These are phyloP conservation scores for Aleiodes testaceus DNA, from an alignment of 2,888 invertebrate genomes.

Conservation along the genomic window DNA sequence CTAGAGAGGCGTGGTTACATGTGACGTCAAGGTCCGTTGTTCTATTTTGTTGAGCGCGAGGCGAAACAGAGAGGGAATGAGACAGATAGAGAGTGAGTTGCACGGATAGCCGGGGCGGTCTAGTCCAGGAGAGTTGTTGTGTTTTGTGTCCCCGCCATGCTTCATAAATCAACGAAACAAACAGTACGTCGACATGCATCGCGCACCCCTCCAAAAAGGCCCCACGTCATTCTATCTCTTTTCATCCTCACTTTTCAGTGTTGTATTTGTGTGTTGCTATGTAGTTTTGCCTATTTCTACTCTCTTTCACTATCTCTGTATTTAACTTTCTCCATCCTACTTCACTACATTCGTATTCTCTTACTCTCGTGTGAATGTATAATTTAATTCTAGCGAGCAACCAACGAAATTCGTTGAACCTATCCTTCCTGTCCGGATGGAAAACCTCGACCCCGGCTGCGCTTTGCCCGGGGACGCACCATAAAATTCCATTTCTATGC, in stretches of 20 bases:
- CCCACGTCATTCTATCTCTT: not conserved
- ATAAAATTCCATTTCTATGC: slow-evolving; percentile 27
- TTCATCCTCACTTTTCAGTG: not conserved
- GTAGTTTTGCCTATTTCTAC: slow-evolving; percentile 10
- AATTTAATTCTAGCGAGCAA: slow-evolving; percentile 59
- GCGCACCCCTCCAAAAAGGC: slow-evolving; percentile 41
- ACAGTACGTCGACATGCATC: slow-evolving; percentile 65
- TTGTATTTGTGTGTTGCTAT: slow-evolving; percentile 20
- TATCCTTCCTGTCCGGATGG: slow-evolving; percentile 39
- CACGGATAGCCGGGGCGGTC: slow-evolving; percentile 27
- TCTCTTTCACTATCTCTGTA: slow-evolving; percentile 3
- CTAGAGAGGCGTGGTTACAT: slow-evolving; percentile 62
- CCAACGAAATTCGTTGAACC: slow-evolving; percentile 46
- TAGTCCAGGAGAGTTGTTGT: slow-evolving; percentile 57
- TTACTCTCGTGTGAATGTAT: slow-evolving; percentile 56
- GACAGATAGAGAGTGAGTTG: no score
- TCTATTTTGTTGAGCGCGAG: slow-evolving; percentile 61
- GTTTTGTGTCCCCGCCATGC: slow-evolving; percentile 69
- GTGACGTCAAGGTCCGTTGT: slow-evolving; percentile 66
- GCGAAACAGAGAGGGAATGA: slow-evolving; percentile 13
- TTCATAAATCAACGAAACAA: slow-evolving; percentile 72
- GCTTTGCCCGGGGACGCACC: slow-evolving; percentile 37
- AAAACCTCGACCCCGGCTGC: slow-evolving; percentile 45
- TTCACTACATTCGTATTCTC: not conserved
- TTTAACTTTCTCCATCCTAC: not conserved